These are phyloP conservation scores for Parochlus steinenii DNA, from an alignment of 2,888 invertebrate species.

Conservation along the genomic window DNA sequence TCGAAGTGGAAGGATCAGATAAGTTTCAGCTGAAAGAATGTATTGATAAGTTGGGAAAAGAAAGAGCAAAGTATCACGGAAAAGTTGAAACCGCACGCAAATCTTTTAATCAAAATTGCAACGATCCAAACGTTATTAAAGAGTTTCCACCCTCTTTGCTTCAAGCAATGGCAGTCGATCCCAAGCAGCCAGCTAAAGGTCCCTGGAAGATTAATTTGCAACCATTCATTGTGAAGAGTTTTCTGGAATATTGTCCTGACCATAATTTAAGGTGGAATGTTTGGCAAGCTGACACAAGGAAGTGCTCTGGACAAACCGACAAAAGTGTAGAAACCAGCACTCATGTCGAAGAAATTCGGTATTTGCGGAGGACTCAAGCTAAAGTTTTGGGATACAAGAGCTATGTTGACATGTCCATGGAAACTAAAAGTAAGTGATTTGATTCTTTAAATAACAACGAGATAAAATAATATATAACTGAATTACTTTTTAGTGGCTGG, in stretches of 20 bases:
- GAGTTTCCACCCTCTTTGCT: constrained; percentile 59
- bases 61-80: constrained; percentile 43
- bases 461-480: no score
- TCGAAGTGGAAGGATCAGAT: constrained; percentile 42
- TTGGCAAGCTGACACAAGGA: constrained; percentile 62
- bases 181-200: constrained; percentile 42
- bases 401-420: constrained; percentile 78
- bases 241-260: constrained; percentile 75
- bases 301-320: constrained; percentile 49
- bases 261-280: constrained; percentile 61
- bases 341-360: constrained; percentile 61
- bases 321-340: constrained; percentile 51
- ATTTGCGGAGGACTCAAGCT: constrained; percentile 50
- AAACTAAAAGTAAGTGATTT: no score
- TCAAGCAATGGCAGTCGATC: constrained; percentile 45
- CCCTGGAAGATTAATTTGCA: constrained; percentile 76
- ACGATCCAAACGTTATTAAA: constrained; percentile 44
- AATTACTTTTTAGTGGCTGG: no score
- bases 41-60: constrained; percentile 35
- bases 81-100: constrained; percentile 49
- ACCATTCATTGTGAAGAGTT: constrained; percentile 50
- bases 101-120: constrained; percentile 47
- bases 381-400: constrained; percentile 59
- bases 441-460: no score
- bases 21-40: constrained; percentile 37